Evolutionary conservation across 1,140 invertebrate genomes (phyloP).

Genomic region (Whitmania pigra): DNA sequence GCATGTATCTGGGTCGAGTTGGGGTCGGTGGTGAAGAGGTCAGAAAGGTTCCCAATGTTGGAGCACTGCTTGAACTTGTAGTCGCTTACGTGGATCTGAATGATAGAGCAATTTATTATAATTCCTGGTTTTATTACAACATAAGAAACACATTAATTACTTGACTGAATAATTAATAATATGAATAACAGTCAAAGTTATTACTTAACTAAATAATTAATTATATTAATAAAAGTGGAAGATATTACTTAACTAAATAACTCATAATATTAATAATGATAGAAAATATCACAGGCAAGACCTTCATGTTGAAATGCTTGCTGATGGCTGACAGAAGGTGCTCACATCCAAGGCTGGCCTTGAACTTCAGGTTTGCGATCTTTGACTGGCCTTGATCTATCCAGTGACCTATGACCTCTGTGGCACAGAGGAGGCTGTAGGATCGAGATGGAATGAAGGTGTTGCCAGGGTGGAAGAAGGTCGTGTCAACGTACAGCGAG

Average conservation of each 20-base stretch:
- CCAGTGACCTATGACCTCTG: not conserved
- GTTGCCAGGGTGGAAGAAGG: not conserved
- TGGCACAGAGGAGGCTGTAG: not conserved
- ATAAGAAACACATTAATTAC: not conserved
- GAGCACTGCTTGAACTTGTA: constrained; percentile 5
- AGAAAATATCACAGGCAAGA: not conserved
- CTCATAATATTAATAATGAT: constrained; percentile 2
- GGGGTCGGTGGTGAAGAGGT: not conserved
- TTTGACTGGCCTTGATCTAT: not conserved
- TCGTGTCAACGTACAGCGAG: not conserved
- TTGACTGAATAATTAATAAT: not conserved
- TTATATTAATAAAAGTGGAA: too few species aligned
- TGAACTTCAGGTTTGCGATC: not conserved
- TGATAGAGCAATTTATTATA: too few species aligned
- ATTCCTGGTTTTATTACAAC: not conserved
- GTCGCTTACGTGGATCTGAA: constrained; percentile 8
- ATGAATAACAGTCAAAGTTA: too few species aligned
- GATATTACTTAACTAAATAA: not conserved
- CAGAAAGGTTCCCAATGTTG: not conserved
- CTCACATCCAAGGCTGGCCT: not conserved
- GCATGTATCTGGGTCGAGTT: not conserved
- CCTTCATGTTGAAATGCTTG: constrained; percentile 8
- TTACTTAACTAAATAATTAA: not conserved
- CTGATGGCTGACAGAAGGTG: not conserved
- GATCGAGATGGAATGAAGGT: constrained; percentile 3